Evolutionary conservation across 1,140 invertebrate genomes (phyloP), one percentile per base, ranked within the genome.

Genomic region (Holotrichia oblita): DNA sequence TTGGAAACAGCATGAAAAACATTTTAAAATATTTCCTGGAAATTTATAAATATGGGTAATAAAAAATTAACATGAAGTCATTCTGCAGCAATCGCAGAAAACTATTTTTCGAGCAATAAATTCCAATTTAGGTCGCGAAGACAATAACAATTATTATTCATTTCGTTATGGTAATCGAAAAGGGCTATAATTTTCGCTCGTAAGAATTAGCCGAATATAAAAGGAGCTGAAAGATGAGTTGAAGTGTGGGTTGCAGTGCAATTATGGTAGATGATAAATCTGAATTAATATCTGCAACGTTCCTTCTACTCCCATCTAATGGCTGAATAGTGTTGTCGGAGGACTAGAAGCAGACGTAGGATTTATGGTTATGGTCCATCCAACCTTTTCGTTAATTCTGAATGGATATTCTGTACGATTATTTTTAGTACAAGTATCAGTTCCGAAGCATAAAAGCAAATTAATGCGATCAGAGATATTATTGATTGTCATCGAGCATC

Each of bases 181-280:
- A 55, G 6, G 48, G 14, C 14, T 6, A 17, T 55, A 55, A 55
- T 55, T 55, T 17, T 55, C 17, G 12, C 48, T 14, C 12, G n/a
- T 17, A 55, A 55, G 27, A 55, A 55, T 55, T 55, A 55, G 48
- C 17, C 48, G 48, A 55, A 55, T 55, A 17, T 55, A 55, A 55
- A 55, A 55, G 48, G 17, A 55, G 17, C 48, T 17, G 12, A 17
- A 14, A 55, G 48, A 17, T 17, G 48, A 55, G 17, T 17, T 55
- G 48, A 55, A 55, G 48, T 55, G 48, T 55, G 17, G 48, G 17
- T 55, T 17, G 48, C 14, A 55, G n/a, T 55, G 48, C 48, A 55
- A 55, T 55, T 55, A 55, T 55, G 48, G 48, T 55, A n/a, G 48
- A 55, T 55, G 48, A 55, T 55, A 55, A 55, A 55, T 55, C 48